A percentile compares a stretch with the other conserved stretches of the same genome.
Evolutionary conservation across 2,113 vertebrate species (phyloP).

Genomic region (Scalopus aquaticus): DNA sequence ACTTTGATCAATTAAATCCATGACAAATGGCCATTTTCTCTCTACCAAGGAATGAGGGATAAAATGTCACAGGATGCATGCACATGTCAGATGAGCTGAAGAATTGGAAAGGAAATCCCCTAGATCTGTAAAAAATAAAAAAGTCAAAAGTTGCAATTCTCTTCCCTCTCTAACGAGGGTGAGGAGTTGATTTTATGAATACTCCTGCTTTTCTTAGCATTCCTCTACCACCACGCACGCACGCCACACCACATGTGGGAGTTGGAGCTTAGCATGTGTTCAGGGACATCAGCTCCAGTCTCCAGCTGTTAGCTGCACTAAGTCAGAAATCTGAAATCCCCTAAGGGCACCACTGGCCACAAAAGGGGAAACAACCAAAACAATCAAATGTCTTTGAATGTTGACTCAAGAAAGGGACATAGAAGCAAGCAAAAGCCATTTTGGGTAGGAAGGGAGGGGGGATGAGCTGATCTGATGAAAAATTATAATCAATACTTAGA

Average conservation of each 20-base stretch:
- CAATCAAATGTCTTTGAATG: neutral
- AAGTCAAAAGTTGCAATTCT: neutral
- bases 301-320: neutral
- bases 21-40: neutral
- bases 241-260: neutral
- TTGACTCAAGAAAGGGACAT: neutral
- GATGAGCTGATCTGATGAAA: neutral
- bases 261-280: neutral
- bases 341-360: neutral
- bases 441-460: neutral
- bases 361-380: neutral
- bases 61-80: neutral
- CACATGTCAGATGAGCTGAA: neutral
- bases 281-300: neutral
- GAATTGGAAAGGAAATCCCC: neutral
- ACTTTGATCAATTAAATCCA: neutral
- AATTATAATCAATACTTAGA: neutral
- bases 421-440: neutral
- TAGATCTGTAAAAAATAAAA: neutral
- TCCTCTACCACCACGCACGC: neutral
- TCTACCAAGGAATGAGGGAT: neutral
- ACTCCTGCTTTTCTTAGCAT: accelerated
- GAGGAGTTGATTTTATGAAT: neutral
- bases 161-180: neutral
- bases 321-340: neutral